A percentile compares a stretch with the other conserved stretches of the same genome.
Conservation (phyloP, 1,140 invertebrate genomes). For the Heliconius himera region DNA sequence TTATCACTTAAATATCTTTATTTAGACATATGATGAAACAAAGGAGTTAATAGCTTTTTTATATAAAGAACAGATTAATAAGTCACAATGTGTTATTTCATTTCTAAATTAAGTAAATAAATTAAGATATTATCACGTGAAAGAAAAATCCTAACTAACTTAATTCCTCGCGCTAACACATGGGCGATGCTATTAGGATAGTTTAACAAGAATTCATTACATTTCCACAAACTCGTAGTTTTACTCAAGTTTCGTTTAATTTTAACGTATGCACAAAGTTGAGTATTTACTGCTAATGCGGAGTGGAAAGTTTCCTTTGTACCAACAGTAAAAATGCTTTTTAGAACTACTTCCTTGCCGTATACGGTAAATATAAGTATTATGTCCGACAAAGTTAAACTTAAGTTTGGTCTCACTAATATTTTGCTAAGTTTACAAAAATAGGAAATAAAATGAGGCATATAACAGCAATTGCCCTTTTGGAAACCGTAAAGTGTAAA, state of each 20-base stretch:
- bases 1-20: too few species aligned
- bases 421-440: not conserved
- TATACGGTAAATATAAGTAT: not conserved
- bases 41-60: too few species aligned
- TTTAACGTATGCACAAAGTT: constrained; percentile 32
- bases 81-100: too few species aligned
- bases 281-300: constrained; percentile 34
- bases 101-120: too few species aligned
- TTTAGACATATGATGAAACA: too few species aligned
- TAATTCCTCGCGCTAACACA: not conserved
- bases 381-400: not conserved
- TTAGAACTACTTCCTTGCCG: not conserved
- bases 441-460: not conserved
- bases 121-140: too few species aligned
- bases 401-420: not conserved
- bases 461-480: too few species aligned
- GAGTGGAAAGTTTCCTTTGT: constrained; percentile 28
- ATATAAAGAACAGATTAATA: too few species aligned
- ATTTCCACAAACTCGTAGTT: not conserved
- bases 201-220: constrained; percentile 12
- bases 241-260: constrained; percentile 23
- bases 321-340: constrained; percentile 13
- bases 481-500: too few species aligned
- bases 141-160: too few species aligned
- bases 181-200: not conserved